Evolutionary conservation across 2,888 invertebrate species (phyloP).

Genomic region (Oscheius sp.): DNA sequence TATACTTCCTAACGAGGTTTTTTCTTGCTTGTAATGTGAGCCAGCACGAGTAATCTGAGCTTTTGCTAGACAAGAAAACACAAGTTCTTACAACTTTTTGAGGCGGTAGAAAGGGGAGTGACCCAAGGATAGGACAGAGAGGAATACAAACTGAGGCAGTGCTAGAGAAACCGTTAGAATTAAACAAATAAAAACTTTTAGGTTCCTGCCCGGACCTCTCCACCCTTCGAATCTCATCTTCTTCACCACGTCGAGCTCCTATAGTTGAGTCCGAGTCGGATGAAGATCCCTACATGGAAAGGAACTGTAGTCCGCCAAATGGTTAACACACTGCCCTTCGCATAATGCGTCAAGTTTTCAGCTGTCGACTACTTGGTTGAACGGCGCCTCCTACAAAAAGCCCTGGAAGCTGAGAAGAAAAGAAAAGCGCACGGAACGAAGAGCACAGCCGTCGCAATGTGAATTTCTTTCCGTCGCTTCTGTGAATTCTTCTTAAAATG

Average conservation of each 20-base stretch:
- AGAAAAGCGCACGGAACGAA: slow-evolving; percentile 33
- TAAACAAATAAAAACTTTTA: slow-evolving; percentile 26
- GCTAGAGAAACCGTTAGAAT: too few species aligned
- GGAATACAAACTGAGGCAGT: too few species aligned
- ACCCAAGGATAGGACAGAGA: too few species aligned
- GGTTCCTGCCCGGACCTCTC: slow-evolving; percentile 55
- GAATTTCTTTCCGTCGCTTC: slow-evolving; percentile 19
- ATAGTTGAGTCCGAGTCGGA: slow-evolving; percentile 55
- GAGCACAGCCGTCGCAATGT: slow-evolving; percentile 50
- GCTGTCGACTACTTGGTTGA: slow-evolving; percentile 54
- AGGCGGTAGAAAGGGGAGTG: too few species aligned
- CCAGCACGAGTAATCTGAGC: too few species aligned
- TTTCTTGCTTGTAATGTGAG: too few species aligned
- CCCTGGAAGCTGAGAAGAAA: slow-evolving; percentile 48
- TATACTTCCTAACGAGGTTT: too few species aligned
- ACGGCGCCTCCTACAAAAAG: slow-evolving; percentile 50
- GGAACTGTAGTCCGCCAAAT: slow-evolving; percentile 47
- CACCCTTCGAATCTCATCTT: slow-evolving; percentile 30
- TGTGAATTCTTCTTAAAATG: too few species aligned
- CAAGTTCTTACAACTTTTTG: too few species aligned
- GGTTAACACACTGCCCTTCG: slow-evolving; percentile 27
- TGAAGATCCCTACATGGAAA: slow-evolving; percentile 51
- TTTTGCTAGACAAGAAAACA: too few species aligned
- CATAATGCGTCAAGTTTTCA: slow-evolving; percentile 35
- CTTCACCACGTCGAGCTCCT: slow-evolving; percentile 37